Conservation (phyloP, 37 sponge, comb jelly and placozoan genomes). For the Aphrocallistes beatrix region DNA sequence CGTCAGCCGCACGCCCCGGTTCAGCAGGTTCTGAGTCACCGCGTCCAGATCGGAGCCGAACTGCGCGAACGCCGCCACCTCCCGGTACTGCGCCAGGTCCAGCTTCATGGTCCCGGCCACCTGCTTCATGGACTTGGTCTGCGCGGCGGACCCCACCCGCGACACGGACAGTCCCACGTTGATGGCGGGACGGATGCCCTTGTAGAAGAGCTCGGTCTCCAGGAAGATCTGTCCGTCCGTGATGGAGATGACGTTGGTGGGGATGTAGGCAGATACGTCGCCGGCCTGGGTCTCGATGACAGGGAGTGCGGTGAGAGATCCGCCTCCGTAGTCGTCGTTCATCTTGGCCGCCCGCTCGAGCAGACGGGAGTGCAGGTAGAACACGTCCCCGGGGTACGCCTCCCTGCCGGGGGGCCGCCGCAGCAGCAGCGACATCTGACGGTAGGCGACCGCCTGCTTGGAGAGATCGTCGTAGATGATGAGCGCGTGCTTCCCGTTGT, state of each 20-base stretch:
- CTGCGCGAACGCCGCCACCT: constrained; percentile 99
- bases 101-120: constrained; percentile 99
- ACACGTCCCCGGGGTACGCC: constrained; percentile 99
- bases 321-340: constrained; percentile 92
- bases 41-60: constrained; percentile 98
- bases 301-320: constrained; percentile 95
- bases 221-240: constrained; percentile 99
- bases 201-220: constrained; percentile 97
- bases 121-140: constrained; percentile 97
- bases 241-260: constrained; percentile 99
- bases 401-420: constrained; percentile 96
- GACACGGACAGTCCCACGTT: constrained; percentile 99
- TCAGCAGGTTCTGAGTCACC: constrained; percentile 86
- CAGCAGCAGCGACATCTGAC: constrained; percentile 98
- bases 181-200: constrained; percentile 98
- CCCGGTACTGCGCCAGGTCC: constrained; percentile 97
- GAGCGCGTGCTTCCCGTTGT: constrained; percentile 94
- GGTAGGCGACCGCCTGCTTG: constrained; percentile 98
- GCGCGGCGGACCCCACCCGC: constrained; percentile 97
- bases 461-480: constrained; percentile 98
- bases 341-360: constrained; percentile 99
- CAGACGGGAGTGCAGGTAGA: constrained; percentile 97
- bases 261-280: constrained; percentile 99
- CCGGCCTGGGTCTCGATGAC: constrained; percentile 99
- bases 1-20: constrained; percentile 94